These are phyloP conservation scores for Symphodus melops DNA, from an alignment of 2,113 vertebrate genomes.

Conservation along the genomic window DNA sequence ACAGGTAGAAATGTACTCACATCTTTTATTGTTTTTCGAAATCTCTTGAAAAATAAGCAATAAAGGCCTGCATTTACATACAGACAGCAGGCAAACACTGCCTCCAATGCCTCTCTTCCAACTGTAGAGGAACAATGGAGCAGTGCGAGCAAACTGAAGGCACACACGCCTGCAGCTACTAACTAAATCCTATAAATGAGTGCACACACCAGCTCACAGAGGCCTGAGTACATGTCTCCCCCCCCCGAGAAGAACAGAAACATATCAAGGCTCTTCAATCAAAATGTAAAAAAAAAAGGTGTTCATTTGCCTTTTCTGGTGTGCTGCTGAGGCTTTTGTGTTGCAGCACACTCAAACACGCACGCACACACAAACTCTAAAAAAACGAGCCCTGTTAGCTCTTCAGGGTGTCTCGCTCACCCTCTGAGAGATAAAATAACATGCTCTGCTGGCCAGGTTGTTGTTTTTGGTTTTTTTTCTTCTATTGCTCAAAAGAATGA, in stretches of 20 bases:
- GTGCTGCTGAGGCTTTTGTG: constrained; percentile 19
- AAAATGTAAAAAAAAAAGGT: constrained; percentile 34
- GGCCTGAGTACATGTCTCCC: constrained; percentile 15
- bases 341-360: constrained; percentile 42
- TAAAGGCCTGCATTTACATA: constrained; percentile 27
- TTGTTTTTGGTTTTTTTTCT: constrained; percentile 26
- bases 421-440: constrained; percentile 59
- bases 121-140: constrained; percentile 28
- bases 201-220: constrained; percentile 14
- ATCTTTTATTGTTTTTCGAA: background rate
- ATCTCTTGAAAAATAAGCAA: constrained; percentile 30
- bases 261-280: constrained; percentile 29
- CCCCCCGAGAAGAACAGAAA: constrained; percentile 45
- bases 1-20: constrained; percentile 11
- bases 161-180: background rate
- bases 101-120: constrained; percentile 7
- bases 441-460: constrained; percentile 44
- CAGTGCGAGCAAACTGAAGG: constrained; percentile 14
- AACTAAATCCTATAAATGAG: constrained; percentile 4
- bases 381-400: constrained; percentile 46
- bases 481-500: constrained; percentile 43
- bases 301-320: constrained; percentile 42
- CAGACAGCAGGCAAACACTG: constrained; percentile 10
- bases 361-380: constrained; percentile 51
- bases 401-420: constrained; percentile 49